Percentiles rank a stretch among this genome's conserved stretches.
Conservation (phyloP, 2,888 invertebrate species). For the Creontiades dilutus region DNA sequence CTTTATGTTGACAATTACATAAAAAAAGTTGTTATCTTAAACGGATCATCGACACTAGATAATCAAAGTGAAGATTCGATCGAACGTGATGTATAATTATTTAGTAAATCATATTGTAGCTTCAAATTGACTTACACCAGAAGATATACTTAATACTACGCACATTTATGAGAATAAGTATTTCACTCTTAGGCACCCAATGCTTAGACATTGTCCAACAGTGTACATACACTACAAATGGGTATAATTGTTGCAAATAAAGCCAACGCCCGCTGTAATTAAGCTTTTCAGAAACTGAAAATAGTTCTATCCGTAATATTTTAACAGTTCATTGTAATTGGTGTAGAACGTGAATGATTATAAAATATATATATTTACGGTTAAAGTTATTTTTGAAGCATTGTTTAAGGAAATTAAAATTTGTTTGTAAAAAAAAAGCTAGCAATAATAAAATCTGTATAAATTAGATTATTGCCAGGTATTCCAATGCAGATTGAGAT, state of each 20-base stretch:
- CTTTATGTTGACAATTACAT: too few species aligned
- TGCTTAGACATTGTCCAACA: neutral
- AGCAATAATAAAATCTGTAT: constrained; percentile 13
- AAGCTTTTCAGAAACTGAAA: neutral
- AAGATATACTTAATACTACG: neutral
- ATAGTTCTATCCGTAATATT: neutral
- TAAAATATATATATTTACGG: neutral
- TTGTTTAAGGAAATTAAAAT: neutral
- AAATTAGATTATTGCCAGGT: neutral
- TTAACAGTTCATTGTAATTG: neutral
- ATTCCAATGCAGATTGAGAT: constrained; percentile 16
- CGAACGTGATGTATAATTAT: too few species aligned
- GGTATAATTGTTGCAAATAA: neutral
- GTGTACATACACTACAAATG: neutral
- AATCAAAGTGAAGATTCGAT: too few species aligned
- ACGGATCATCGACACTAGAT: too few species aligned
- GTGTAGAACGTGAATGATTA: neutral
- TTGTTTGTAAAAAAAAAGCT: neutral
- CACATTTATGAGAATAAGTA: neutral
- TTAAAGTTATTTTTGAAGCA: constrained; percentile 1
- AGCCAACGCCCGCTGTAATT: neutral
- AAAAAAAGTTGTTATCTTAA: too few species aligned
- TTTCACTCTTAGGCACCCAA: neutral
- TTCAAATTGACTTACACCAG: neutral
- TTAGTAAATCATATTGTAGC: too few species aligned